Conservation (phyloP, 2,113 vertebrate genomes). For the Mungos mungo region DNA sequence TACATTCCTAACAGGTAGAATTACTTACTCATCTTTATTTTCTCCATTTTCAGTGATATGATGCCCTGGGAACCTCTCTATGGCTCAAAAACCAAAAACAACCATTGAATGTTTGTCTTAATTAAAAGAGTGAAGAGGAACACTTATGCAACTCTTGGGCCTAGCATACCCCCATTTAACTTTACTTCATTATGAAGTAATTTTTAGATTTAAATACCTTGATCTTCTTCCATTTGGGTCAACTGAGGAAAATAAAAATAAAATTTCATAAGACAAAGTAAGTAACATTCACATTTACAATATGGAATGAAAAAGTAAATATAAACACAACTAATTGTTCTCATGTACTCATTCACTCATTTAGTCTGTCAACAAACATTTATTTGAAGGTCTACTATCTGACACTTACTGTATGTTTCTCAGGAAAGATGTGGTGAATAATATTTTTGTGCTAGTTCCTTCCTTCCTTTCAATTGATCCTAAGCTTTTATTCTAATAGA, state of each 20-base stretch:
- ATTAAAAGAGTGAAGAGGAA: background rate
- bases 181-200: background rate
- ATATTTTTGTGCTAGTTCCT: slow-evolving; percentile 39
- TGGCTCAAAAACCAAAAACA: background rate
- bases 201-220: background rate
- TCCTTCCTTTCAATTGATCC: slow-evolving; percentile 43
- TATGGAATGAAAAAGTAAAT: background rate
- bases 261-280: background rate
- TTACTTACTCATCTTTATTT: background rate
- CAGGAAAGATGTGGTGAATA: background rate
- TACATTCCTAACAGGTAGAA: background rate
- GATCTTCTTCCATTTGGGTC: background rate
- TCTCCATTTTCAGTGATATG: background rate
- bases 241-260: background rate
- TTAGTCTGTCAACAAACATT: background rate
- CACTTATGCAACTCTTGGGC: background rate
- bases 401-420: background rate
- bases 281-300: background rate
- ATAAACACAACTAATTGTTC: background rate
- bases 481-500: background rate
- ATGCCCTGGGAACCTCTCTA: background rate
- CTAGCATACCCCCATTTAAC: background rate
- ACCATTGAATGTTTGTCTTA: background rate
- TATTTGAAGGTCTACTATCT: background rate
- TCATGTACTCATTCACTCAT: background rate